phyloP scores from a whole-genome alignment of 2,797 vertebrate species.

The Anguilla megastoma region DNA sequence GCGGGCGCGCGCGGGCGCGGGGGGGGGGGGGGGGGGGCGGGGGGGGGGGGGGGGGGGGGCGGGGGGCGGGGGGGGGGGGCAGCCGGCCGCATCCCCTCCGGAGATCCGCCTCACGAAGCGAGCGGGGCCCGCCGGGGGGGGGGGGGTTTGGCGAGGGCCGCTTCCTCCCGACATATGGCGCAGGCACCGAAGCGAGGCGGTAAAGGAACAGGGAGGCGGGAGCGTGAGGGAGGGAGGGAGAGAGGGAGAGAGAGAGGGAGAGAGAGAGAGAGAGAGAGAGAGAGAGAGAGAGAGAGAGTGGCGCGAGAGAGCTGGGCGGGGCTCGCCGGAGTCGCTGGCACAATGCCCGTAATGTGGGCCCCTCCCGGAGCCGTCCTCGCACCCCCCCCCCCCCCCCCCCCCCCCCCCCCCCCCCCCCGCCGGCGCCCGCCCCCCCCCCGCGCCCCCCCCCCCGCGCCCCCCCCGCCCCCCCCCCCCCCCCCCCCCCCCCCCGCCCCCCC shows the following conservation, averaged over 20 bases:
- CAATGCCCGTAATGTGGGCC: background rate
- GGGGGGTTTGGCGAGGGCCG: background rate
- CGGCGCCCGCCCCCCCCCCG: background rate
- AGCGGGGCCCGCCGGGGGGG: background rate
- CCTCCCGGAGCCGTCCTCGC: constrained; percentile 28
- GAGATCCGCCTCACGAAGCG: constrained; percentile 1
- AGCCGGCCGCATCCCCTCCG: background rate
- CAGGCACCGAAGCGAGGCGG: background rate
- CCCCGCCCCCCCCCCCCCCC: background rate
- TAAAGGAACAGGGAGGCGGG: background rate
- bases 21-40: no score
- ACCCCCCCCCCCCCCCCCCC: background rate
- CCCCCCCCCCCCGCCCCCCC: background rate
- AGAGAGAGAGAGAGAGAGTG: no score
- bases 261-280: no score
- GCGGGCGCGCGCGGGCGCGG: no score
- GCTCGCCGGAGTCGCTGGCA: constrained; percentile 25
- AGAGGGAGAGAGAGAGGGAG: constrained; percentile 34
- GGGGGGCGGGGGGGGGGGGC: background rate
- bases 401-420: background rate
- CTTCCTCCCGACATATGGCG: constrained; percentile 17
- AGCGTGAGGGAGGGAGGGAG: constrained; percentile 19
- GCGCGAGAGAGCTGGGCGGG: background rate
- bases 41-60: no score
- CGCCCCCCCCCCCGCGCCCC: background rate